Evolutionary conservation across 2,888 invertebrate genomes (phyloP).

Genomic region (Lasioglossum lativentre): DNA sequence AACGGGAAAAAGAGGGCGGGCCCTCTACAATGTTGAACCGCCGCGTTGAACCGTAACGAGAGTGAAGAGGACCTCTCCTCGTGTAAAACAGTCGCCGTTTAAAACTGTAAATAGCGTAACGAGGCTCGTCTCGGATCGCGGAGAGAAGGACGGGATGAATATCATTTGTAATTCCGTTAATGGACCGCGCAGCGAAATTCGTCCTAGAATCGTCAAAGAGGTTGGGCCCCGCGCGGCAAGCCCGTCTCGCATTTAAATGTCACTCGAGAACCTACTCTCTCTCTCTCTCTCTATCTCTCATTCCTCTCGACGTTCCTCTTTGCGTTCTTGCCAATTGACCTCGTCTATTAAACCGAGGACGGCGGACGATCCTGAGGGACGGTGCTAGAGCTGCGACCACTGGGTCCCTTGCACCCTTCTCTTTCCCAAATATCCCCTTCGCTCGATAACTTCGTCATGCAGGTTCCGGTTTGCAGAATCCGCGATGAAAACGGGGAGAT

Average conservation of each 20-base stretch:
- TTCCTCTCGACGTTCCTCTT: conserved; percentile 9
- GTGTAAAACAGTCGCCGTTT: conserved; percentile 32
- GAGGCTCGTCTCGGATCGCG: conserved; percentile 20
- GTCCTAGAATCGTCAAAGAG: conserved; percentile 45
- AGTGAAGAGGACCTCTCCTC: background rate
- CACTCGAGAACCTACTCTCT: conserved; percentile 10
- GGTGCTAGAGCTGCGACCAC: background rate
- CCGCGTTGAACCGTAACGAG: background rate
- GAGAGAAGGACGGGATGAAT: conserved; percentile 32
- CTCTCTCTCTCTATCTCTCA: background rate
- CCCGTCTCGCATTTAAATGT: conserved; percentile 37
- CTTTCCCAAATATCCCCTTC: background rate
- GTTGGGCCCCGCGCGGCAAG: background rate
- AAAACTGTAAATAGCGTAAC: conserved; percentile 33
- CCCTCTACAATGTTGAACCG: background rate
- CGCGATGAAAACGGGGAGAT: background rate
- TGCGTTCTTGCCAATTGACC: conserved; percentile 47
- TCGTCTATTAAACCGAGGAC: conserved; percentile 29
- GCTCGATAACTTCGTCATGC: background rate
- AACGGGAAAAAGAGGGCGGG: background rate
- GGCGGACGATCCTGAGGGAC: background rate
- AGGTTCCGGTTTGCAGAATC: background rate
- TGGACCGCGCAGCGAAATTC: conserved; percentile 50
- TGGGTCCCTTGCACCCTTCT: background rate
- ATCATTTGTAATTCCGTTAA: conserved; percentile 48